phyloP scores from a whole-genome alignment of 2,797 vertebrate genomes.

The Enteromius paludinosus region DNA sequence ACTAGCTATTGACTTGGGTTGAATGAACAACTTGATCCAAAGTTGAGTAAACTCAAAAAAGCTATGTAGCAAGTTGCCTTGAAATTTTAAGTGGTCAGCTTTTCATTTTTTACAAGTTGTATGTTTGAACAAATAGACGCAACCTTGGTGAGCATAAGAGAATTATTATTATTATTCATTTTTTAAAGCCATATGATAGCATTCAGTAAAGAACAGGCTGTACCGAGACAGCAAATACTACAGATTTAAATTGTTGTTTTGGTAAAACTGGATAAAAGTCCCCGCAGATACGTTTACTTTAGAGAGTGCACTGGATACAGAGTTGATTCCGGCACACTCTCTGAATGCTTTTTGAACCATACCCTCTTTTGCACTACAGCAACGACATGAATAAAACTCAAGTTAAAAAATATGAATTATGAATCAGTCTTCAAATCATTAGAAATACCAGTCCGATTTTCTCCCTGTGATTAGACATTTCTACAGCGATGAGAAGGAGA shows the following conservation, averaged over 20 bases:
- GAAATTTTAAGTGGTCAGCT: too few species aligned
- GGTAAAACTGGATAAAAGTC: background rate
- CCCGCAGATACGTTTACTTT: background rate
- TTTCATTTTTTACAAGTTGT: too few species aligned
- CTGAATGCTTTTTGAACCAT: background rate
- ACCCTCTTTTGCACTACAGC: constrained; percentile 1
- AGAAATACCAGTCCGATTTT: constrained; percentile 18
- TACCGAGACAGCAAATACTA: background rate
- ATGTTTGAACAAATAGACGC: background rate
- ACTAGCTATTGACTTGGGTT: too few species aligned
- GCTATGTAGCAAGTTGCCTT: too few species aligned
- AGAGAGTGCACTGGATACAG: background rate
- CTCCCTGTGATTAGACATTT: constrained; percentile 25
- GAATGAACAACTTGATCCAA: too few species aligned
- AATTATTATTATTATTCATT: background rate
- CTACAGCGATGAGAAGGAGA: background rate
- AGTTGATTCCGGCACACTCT: background rate
- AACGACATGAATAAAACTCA: constrained; percentile 3
- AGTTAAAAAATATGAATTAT: constrained; percentile 42
- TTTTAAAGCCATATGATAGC: background rate
- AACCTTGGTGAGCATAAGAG: background rate
- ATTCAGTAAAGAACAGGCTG: background rate
- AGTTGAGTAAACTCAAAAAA: too few species aligned
- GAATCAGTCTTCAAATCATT: constrained; percentile 22
- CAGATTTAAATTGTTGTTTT: background rate